phyloP scores from a whole-genome alignment of 2,797 vertebrate genomes.

The Monodelphis domestica region DNA sequence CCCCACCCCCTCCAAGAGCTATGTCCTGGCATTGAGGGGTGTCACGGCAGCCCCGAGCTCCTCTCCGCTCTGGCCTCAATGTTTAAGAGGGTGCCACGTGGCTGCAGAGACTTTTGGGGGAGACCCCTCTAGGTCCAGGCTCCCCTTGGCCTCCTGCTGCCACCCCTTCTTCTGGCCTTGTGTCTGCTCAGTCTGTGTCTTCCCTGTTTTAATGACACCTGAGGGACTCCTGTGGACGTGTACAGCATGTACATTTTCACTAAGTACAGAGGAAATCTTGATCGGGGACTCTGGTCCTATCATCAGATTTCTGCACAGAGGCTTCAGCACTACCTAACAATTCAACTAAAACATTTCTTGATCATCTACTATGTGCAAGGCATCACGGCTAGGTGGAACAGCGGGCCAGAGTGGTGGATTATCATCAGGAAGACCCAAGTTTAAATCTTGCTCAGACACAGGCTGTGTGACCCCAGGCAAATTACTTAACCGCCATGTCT shows the following conservation, averaged over 20 bases:
- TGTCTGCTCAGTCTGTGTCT: background rate
- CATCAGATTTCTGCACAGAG: background rate
- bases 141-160: background rate
- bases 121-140: background rate
- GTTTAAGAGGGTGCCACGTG: background rate
- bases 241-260: background rate
- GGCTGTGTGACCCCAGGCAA: no score
- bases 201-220: background rate
- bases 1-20: background rate
- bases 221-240: background rate
- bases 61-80: background rate
- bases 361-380: background rate
- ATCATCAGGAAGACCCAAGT: background rate
- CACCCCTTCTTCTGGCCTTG: background rate
- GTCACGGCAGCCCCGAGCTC: background rate
- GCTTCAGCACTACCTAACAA: background rate
- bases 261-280: background rate
- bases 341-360: background rate
- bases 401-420: background rate
- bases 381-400: background rate
- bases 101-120: background rate
- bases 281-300: background rate
- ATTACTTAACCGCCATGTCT: background rate
- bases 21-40: background rate
- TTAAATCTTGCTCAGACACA: background rate